Base-by-base conservation (phyloP, 2,888 invertebrate species). In the Pocota personata region DNA sequence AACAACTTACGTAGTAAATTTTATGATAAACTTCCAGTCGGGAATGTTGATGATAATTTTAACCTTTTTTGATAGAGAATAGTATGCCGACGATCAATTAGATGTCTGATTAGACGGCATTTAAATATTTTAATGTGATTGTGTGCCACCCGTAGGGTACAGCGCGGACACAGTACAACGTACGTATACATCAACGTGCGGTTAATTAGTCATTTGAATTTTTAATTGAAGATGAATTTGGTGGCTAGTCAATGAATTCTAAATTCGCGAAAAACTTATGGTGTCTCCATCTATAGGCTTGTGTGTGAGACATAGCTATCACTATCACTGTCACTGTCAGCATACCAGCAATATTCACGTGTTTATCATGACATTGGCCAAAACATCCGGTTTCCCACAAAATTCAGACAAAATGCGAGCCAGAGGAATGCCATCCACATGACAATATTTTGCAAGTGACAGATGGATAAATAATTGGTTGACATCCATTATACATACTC, bases 11-110 rank as follows among this genome's bases (percentile, higher is more conserved):
- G 72, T 58, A 43, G 66, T 66, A 40, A 69, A 12, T 75, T 55
- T 57, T 64, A 84, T 84, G 67, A 48, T 66, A 12, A 66, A 58
- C 69, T 52, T 50, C 69, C 48, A 58, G 76, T 52, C 27, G 48
- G 55, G 84, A 80, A 84, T 80, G 69, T 50, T 80, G 80, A 84
- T 84, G 80, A 76, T 71, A 52, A 58, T 57, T 66, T 80, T 80
- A 84, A 76, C 84, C 84, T 84, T 84, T 66, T 84, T 69, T 35
- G 84, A 57, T 52, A 8, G 43, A 27, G 12, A 66, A 66, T 75
- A 84, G 60, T 79, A 50, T 60, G 69, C 66, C 80, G 69, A 66
- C 69, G 66, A 80, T 64, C 80, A 84, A 80, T 84, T 84, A 78
- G 78, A 78, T 78, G 69, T 62, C 78, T 69, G 78, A 71, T 78